Conservation (phyloP, 2,113 vertebrate species). For the Ammodytes marinus region DNA sequence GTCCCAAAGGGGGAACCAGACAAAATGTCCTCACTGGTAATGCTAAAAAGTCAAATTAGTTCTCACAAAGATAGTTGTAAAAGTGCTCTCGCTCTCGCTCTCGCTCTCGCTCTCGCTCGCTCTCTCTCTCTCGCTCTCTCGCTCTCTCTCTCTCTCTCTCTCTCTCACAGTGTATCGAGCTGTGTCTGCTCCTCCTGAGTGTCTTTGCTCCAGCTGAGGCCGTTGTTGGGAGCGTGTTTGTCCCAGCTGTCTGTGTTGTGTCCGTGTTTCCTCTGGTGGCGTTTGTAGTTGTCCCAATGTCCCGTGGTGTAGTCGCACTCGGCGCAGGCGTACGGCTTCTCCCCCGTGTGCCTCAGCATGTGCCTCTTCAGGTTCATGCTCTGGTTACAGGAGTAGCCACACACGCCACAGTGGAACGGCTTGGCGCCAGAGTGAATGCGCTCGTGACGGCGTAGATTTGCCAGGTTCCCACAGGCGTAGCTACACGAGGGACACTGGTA, state of each 20-base stretch:
- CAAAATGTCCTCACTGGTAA: too few relatives aligned
- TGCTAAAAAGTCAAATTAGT: too few relatives aligned
- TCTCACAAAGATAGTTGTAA: too few relatives aligned
- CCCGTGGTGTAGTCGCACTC: conserved; percentile 94
- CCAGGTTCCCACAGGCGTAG: conserved; percentile 96
- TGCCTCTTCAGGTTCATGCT: conserved; percentile 99
- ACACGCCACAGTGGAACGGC: conserved; percentile 94
- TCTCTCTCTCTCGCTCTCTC: too few relatives aligned
- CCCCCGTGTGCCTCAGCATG: conserved; percentile 94
- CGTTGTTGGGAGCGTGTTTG: conserved; percentile 55
- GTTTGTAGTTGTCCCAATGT: conserved; percentile 99
- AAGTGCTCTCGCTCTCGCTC: too few relatives aligned
- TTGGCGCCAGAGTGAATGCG: conserved; percentile 97
- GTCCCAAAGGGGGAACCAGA: too few relatives aligned
- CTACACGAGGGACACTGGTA: conserved; percentile 92
- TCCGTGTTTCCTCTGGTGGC: conserved; percentile 96
- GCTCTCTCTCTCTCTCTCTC: too few relatives aligned
- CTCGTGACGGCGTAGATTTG: conserved; percentile 95
- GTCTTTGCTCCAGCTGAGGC: conserved; percentile 44
- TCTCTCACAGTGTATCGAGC: conserved; percentile 12
- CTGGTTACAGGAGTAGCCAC: conserved; percentile 97
- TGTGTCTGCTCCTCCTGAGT: conserved; percentile 21
- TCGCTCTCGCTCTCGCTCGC: too few relatives aligned
- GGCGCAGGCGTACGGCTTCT: conserved; percentile 94
- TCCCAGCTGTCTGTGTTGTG: conserved; percentile 89